phyloP scores from a whole-genome alignment of 64 coral and sea anemone species.

The Orbicella faveolata region DNA sequence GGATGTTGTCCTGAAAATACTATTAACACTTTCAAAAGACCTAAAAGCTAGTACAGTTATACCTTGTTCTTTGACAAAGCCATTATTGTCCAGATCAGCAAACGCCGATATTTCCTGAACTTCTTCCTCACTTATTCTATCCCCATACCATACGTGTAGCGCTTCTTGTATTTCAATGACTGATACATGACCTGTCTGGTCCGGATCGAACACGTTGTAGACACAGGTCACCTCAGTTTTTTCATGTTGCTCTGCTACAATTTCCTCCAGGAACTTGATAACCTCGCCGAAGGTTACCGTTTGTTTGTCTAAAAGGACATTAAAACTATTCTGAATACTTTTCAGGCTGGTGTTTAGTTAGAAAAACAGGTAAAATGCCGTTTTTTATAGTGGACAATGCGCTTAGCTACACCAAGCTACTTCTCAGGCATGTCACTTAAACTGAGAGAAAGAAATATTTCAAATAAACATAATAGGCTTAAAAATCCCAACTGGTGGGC shows the following conservation, averaged over 20 bases:
- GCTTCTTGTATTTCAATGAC: background rate
- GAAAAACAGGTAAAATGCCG: no score
- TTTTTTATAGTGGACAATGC: no score
- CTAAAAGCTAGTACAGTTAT: background rate
- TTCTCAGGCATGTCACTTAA: no score
- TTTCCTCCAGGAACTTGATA: constrained; percentile 10
- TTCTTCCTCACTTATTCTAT: background rate
- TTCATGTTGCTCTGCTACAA: background rate
- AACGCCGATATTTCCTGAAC: background rate
- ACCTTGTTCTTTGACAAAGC: constrained; percentile 3
- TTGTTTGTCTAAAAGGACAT: background rate
- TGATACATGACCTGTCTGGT: constrained; percentile 6
- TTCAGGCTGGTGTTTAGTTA: no score
- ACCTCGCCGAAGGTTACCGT: constrained; percentile 9
- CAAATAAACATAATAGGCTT: no score
- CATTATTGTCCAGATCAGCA: background rate
- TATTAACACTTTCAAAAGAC: no score
- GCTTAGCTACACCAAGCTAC: no score
- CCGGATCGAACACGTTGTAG: constrained; percentile 17
- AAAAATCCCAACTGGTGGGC: no score
- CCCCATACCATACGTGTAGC: background rate
- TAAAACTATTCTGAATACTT: background rate
- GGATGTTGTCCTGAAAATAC: no score
- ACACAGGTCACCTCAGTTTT: background rate
- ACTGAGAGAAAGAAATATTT: no score